Base-by-base conservation (phyloP, 2,113 vertebrate genomes). In the Scytalopus superciliaris region DNA sequence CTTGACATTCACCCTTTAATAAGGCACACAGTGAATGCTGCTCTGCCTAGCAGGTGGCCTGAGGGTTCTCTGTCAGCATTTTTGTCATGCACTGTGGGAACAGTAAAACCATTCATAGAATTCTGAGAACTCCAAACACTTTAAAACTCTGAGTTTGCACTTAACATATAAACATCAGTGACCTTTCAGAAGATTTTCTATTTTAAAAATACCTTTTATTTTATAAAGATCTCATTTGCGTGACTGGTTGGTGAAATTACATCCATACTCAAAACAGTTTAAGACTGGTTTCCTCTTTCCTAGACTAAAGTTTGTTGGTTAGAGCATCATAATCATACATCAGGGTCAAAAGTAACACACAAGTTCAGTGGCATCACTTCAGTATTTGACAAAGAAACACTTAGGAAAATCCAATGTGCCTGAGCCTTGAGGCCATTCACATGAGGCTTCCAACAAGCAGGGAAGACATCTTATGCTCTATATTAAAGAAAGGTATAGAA, bases 61-160 rank as follows among this genome's bases (percentile, higher is more conserved):
- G 77, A 94, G 91, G 94, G 86, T 81, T 95, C 86, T 84, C 95
- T 95, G 92, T 97, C 96, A 97, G 78, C 84, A 93, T n/a, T 94
- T 93, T 84, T 95, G 78, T 97, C 97, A 94, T 93, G 84, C 47
- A 80, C 82, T 93, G 69, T 47, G 90, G 92, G 84, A 97, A 93
- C 76, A 95, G 76, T 81, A 92, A 94, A 96, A 85, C 64, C 57
- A 91, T 94, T 97, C 87, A 57, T 40, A 90, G 39, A 91, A 76
- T 84, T 96, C 67, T 90, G 68, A 95, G 75, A 91, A 82, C 16
- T 88, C 72, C 44, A 57, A 96, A 91, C 28, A 86, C 88, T 96
- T 93, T 45, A 75, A 90, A 89, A 68, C 49, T 91, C 85, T 88
- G 73, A 62, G 31, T 85, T 84, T 89, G 39, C 23, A 84, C 49